phyloP scores from a whole-genome alignment of 2,113 vertebrate genomes.

The Synodontis membranacea region DNA sequence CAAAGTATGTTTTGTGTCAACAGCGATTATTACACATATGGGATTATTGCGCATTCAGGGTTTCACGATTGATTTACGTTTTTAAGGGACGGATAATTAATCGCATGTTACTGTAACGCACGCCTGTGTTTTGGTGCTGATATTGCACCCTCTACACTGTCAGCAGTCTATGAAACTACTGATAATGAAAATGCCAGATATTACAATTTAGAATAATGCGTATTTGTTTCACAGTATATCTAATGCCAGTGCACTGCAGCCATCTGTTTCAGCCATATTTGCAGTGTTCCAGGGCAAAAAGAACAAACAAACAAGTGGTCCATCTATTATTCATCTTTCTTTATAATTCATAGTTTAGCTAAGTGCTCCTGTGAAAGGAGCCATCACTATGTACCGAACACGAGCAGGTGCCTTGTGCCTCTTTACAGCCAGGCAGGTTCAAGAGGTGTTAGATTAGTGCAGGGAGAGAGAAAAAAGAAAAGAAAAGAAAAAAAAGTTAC shows the following conservation, averaged over 20 bases:
- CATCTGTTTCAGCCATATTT: constrained; percentile 34
- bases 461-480: constrained; percentile 3
- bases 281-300: constrained; percentile 37
- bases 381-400: background rate
- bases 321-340: constrained; percentile 64
- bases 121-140: background rate
- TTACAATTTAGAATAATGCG: background rate
- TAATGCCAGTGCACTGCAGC: background rate
- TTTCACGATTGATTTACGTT: background rate
- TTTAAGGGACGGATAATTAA: background rate
- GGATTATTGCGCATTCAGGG: no score
- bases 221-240: background rate
- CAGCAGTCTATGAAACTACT: background rate
- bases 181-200: background rate
- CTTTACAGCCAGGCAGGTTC: constrained; percentile 23
- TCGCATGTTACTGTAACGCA: background rate
- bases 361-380: constrained; percentile 36
- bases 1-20: background rate
- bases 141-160: background rate
- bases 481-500: background rate
- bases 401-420: constrained; percentile 19
- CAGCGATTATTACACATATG: background rate
- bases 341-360: constrained; percentile 63
- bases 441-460: background rate
- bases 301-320: constrained; percentile 54